Evolutionary conservation across 2,113 vertebrate genomes (phyloP), one percentile per base, ranked within the genome.

Genomic region (Nematolebias whitei): DNA sequence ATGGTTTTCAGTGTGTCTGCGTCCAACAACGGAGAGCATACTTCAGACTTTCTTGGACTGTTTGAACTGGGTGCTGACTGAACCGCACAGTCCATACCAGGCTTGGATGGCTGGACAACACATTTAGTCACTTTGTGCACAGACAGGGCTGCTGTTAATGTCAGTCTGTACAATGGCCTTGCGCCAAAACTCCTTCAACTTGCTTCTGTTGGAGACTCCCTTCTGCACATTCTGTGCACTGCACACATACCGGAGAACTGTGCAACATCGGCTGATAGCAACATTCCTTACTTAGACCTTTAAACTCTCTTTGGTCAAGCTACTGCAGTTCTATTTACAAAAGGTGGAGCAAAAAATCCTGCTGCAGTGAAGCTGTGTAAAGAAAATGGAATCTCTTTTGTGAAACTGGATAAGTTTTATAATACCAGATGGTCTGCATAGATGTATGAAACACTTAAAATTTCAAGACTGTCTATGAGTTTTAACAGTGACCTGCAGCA

Each of bases 181-280:
- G 5, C 10, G 5, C 32, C 32, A 6, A 35, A 35, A 35, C 32
- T 35, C 26, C 7, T 3, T 29, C 26, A 29, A 35, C 5, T 18
- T 44, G 1, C 15, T 18, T 0, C 5, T 15, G 41, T 18, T 18
- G 35, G 19, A 29, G 19, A 69, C 9, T 53, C 56, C 16, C 24
- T 24, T n/a, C 32, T 68, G 38, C n/a, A 52, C 16, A 14, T 68
- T 51, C 14, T 41, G 43, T n/a, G n/a, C n/a, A n/a, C 23, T 0
- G 14, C 45, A 24, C 43, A 59, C 35, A 51, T 23, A 5, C 54
- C 59, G 5, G 45, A 68, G 23, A 68, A 51, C 4, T 51, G 22
- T 0, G 18, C n/a, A 26, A 52, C 59, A 48, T 71, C 58, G 12
- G 50, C 41, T 48, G 39, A 50, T 29, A 12, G 4, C 16, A 40